Percentiles rank a stretch among this genome's conserved stretches.
These are phyloP conservation scores for Ceraclea dissimilis DNA, from an alignment of 2,888 invertebrate genomes.

Conservation along the genomic window DNA sequence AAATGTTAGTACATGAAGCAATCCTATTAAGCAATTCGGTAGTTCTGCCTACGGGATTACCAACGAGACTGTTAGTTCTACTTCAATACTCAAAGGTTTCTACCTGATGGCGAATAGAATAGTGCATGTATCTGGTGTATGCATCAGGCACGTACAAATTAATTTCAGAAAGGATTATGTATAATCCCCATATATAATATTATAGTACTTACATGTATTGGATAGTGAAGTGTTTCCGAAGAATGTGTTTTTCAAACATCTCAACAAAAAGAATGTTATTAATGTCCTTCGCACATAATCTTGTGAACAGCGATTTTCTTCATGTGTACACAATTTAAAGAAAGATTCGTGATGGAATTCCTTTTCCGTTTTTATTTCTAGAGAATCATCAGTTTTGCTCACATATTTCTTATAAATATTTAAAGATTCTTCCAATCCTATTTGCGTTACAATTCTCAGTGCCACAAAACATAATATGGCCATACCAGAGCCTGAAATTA, in stretches of 20 bases:
- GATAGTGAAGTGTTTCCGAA: conserved; percentile 35
- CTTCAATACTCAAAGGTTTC: too few relatives aligned
- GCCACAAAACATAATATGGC: conserved; percentile 71
- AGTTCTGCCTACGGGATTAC: too few relatives aligned
- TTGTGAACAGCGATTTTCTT: conserved; percentile 49
- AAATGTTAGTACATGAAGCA: too few relatives aligned
- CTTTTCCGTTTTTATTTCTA: conserved; percentile 29
- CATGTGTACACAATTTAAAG: conserved; percentile 61
- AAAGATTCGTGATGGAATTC: conserved; percentile 41
- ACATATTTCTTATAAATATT: conserved; percentile 42
- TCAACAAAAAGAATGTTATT: conserved; percentile 69
- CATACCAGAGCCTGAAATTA: conserved; percentile 62
- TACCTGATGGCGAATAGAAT: too few relatives aligned
- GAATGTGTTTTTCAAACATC: conserved; percentile 59
- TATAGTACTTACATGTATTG: too few relatives aligned
- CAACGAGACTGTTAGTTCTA: too few relatives aligned
- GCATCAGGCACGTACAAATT: too few relatives aligned
- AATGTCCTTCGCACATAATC: conserved; percentile 70
- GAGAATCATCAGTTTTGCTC: conserved; percentile 30
- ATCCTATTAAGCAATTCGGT: too few relatives aligned
- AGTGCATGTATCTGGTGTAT: too few relatives aligned
- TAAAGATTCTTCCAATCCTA: conserved; percentile 43
- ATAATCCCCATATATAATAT: too few relatives aligned
- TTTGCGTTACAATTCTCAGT: conserved; percentile 69
- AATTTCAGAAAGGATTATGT: too few relatives aligned